Percentiles rank a stretch among this genome's conserved stretches.
These are phyloP conservation scores for Syngnathus scovelli DNA, from an alignment of 2,113 vertebrate genomes.

Conservation along the genomic window DNA sequence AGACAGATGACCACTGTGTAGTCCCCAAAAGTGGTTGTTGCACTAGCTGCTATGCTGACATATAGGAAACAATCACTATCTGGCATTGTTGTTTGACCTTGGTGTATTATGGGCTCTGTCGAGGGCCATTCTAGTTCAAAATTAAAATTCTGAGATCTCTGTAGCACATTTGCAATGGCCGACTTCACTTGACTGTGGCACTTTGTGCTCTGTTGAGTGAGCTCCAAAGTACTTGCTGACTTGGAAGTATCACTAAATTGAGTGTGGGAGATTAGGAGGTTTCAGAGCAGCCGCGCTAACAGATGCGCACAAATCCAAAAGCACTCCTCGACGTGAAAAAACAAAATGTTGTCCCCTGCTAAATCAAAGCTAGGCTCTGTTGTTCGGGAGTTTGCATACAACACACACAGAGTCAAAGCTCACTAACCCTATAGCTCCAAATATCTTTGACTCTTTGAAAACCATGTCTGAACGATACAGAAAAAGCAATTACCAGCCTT, in stretches of 20 bases:
- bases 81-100: not conserved
- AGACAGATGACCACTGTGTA: too few relatives aligned
- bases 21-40: too few relatives aligned
- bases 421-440: conserved; percentile 19
- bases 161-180: conserved; percentile 24
- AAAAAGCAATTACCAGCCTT: conserved; percentile 49
- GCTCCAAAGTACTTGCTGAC: conserved; percentile 30
- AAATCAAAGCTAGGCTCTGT: conserved; percentile 21
- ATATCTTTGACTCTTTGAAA: conserved; percentile 24
- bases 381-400: not conserved
- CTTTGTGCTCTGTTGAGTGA: conserved; percentile 28
- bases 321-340: conserved; percentile 29
- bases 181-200: conserved; percentile 24
- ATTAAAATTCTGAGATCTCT: conserved; percentile 35
- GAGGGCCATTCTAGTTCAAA: conserved; percentile 3
- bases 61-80: not conserved
- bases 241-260: conserved; percentile 15
- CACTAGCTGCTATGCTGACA: not conserved
- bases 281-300: conserved; percentile 14
- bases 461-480: conserved; percentile 30
- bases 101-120: not conserved
- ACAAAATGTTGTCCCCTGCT: conserved; percentile 15
- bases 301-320: conserved; percentile 2
- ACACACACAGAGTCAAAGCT: not conserved
- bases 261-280: conserved; percentile 4